A percentile compares a stretch with the other conserved stretches of the same genome.
Evolutionary conservation across 2,797 vertebrate genomes (phyloP).

Genomic region (Microtus californicus): DNA sequence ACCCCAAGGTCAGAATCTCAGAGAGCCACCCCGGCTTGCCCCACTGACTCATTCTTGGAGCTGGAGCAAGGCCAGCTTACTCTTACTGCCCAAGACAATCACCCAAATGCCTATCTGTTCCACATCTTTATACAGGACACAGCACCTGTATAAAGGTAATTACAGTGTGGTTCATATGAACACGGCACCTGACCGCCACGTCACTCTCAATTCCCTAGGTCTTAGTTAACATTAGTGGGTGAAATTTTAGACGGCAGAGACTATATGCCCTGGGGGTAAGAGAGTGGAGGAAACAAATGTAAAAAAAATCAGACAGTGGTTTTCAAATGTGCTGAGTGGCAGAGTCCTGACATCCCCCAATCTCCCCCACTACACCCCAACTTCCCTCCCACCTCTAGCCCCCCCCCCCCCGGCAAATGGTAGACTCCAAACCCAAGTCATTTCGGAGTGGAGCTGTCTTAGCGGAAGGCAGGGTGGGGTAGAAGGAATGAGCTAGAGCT

Average conservation of each 20-base stretch:
- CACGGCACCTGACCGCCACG: neutral
- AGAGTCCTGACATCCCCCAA: neutral
- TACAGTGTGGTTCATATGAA: neutral
- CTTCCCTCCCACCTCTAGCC: no score
- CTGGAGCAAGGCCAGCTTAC: neutral
- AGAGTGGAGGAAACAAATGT: neutral
- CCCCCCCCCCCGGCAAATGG: neutral
- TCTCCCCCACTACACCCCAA: no score
- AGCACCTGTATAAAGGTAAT: neutral
- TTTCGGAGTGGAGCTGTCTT: neutral
- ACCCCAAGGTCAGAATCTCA: neutral
- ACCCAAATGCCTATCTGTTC: neutral
- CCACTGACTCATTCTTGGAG: neutral
- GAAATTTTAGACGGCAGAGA: neutral
- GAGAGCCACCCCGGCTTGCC: neutral
- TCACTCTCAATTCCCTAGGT: neutral
- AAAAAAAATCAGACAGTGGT: neutral
- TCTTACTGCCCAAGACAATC: neutral
- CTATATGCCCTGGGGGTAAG: neutral
- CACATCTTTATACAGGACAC: neutral
- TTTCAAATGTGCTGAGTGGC: neutral
- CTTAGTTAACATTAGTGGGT: neutral
- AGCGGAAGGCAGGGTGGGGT: rapidly evolving
- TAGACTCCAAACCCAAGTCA: neutral
- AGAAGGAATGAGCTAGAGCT: neutral